Base-by-base conservation (phyloP, 2,888 invertebrate species). In the Osedax fenrisi region DNA sequence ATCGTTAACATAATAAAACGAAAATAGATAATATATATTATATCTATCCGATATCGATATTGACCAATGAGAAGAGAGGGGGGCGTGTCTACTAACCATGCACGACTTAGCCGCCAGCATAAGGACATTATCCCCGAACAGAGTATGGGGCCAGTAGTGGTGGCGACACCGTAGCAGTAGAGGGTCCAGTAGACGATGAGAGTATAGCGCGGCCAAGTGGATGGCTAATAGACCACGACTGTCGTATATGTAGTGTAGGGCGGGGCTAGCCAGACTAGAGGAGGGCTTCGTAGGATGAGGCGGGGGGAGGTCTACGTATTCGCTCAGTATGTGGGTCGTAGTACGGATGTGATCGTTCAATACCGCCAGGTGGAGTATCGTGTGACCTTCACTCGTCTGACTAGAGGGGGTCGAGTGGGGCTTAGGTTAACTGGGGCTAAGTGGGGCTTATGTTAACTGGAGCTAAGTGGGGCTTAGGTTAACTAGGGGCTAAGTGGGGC, bases 281-380 rank as follows among this genome's bases (percentile, higher is more conserved):
- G n/a, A n/a, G n/a, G n/a, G n/a, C n/a, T n/a, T n/a, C 0, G 61
- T 73, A 0, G 66, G 62, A 59, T 78, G 78, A 1, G 72, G 72
- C 2, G 41, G 23, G 1, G 67, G 61, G 26, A 74, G 69, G 17
- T 73, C 72, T 13, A 77, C 76, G 2, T 75, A 76, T 2, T 62
- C 24, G 22, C 17, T 13, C 21, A 78, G 69, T 56, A 80, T 75
- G 1, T 77, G 22, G 27, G 68, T 41, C 2, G 78, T 77, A 5
- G 78, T 77, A 1, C 77, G 77, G 0, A 72, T 26, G 73, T 79
- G 77, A 22, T 78, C 79, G 59, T 78, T 77, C 62, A 78, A 78
- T 2, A 77, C 75, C 13, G 80, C 78, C 21, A 79, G 75, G 66
- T 79, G 80, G 5, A 80, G 77, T 3, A 77, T 76, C 1, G 79